A percentile compares a stretch with the other conserved stretches of the same genome.
These are phyloP conservation scores for Yponomeuta sedellus DNA, from an alignment of 2,888 invertebrate genomes.

Conservation along the genomic window DNA sequence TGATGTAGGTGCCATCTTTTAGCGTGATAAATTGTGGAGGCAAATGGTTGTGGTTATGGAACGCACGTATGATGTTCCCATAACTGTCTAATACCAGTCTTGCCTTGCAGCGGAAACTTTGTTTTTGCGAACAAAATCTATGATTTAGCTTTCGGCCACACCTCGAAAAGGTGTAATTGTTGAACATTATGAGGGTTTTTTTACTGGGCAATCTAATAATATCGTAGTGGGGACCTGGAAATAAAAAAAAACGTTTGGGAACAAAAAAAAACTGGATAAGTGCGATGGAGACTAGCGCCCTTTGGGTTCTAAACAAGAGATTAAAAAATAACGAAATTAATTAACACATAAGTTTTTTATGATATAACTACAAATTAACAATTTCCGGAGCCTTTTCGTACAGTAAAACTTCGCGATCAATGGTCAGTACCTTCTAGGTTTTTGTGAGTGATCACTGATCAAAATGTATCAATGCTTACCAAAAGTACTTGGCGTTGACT, in stretches of 20 bases:
- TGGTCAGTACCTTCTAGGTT: too few relatives aligned
- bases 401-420: too few relatives aligned
- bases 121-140: neutral
- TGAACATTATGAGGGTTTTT: conserved; percentile 19
- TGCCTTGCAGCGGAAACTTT: conserved; percentile 17
- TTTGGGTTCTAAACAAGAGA: too few relatives aligned
- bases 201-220: conserved; percentile 10
- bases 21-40: conserved; percentile 20
- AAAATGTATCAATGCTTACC: too few relatives aligned
- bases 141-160: conserved; percentile 1
- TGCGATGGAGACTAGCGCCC: too few relatives aligned
- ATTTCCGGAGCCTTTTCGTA: too few relatives aligned
- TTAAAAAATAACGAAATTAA: too few relatives aligned
- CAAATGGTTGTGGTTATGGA: conserved; percentile 21
- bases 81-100: conserved; percentile 17
- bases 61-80: conserved; percentile 18
- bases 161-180: conserved; percentile 20
- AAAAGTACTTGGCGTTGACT: too few relatives aligned
- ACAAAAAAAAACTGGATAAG: too few relatives aligned
- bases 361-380: too few relatives aligned
- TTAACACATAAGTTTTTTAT: too few relatives aligned
- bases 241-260: neutral
- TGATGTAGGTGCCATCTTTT: conserved; percentile 15
- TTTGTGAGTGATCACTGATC: too few relatives aligned
- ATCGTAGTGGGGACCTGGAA: conserved; percentile 1